Base-by-base conservation (phyloP, 1,140 invertebrate genomes). In the Aphelinus certus region DNA sequence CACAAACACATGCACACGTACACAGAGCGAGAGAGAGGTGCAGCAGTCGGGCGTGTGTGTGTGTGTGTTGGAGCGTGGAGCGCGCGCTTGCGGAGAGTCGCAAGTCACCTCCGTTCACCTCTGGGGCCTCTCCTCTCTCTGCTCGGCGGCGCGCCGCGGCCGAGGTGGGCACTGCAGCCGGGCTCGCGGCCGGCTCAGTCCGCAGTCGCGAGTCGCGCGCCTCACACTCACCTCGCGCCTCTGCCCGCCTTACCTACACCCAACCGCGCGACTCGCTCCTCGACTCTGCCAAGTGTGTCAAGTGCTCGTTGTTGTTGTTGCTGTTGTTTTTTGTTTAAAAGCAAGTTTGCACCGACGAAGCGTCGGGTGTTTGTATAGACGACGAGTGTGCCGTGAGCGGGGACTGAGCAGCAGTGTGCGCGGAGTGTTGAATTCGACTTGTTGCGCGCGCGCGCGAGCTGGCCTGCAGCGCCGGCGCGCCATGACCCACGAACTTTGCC, bases 101-200 rank as follows among this genome's bases (percentile, higher is more conserved):
- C 84, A 84, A 86, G 85, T 86, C 84, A 85, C 84, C 85, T 84
- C 83, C 84, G 84, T 83, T 86, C 84, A 86, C 85, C 85, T 86
- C 78, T 76, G 77, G 53, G 51, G 67, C 65, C 60, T 43, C 67
- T 58, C 61, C 58, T 62, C 72, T 67, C 73, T 62, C 72, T 66
- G 1, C 63, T 65, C 26, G 63, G 43, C 47, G 9, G 2, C 6
- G 56, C 56, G 46, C 58, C 67, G 10, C 46, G 45, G 56, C 53
- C 48, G 45, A 55, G 65, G 51, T 43, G 58, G 55, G 55, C 61
- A 48, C 70, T 26, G 62, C 70, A 53, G 62, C 5, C 46, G 64
- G 48, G 47, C 63, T 68, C 78, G 80, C 73, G 73, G 74, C 77
- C 77, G 78, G 76, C 78, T 81, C 82, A 81, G 81, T 80, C 77